A percentile compares a stretch with the other conserved stretches of the same genome.
Conservation (phyloP, 1,140 invertebrate species). For the Drosophila pallidifrons region DNA sequence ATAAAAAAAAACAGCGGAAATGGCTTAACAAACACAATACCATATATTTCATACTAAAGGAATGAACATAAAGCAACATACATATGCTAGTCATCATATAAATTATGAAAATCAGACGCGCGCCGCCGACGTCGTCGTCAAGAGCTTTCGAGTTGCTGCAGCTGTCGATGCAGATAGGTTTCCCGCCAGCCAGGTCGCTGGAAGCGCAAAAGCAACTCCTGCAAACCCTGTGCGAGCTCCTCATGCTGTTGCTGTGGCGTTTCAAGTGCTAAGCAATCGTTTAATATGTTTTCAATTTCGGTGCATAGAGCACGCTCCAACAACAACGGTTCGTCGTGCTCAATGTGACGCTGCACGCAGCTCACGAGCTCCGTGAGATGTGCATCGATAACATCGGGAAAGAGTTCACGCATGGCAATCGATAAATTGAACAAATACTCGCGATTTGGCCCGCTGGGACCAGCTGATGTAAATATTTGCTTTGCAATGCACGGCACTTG, state of each 20-base stretch:
- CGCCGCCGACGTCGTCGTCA: slow-evolving; percentile 8
- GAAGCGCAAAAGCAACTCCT: slow-evolving; percentile 44
- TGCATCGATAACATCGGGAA: slow-evolving; percentile 89
- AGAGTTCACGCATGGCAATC: slow-evolving; percentile 90
- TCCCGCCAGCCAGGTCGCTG: slow-evolving; percentile 64
- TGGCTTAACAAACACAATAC: background rate
- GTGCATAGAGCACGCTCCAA: slow-evolving; percentile 52
- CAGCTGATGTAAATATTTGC: slow-evolving; percentile 90
- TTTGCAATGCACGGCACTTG: slow-evolving; percentile 91
- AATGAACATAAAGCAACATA: slow-evolving; percentile 6
- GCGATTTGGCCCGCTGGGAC: slow-evolving; percentile 94
- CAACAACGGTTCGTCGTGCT: slow-evolving; percentile 85
- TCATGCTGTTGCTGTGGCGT: background rate
- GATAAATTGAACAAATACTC: slow-evolving; percentile 96
- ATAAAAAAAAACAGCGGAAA: background rate
- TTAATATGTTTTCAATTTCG: slow-evolving; percentile 55
- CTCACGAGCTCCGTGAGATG: slow-evolving; percentile 92
- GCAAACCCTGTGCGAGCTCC: slow-evolving; percentile 34
- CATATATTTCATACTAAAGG: slow-evolving; percentile 21
- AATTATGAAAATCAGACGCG: background rate
- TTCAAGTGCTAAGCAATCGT: slow-evolving; percentile 14
- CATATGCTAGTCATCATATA: slow-evolving; percentile 16
- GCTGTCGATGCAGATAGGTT: slow-evolving; percentile 49
- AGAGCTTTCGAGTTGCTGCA: slow-evolving; percentile 24
- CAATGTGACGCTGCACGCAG: slow-evolving; percentile 49